Evolutionary conservation across 2,797 vertebrate species (phyloP).

Genomic region (Acanthurus tractus): DNA sequence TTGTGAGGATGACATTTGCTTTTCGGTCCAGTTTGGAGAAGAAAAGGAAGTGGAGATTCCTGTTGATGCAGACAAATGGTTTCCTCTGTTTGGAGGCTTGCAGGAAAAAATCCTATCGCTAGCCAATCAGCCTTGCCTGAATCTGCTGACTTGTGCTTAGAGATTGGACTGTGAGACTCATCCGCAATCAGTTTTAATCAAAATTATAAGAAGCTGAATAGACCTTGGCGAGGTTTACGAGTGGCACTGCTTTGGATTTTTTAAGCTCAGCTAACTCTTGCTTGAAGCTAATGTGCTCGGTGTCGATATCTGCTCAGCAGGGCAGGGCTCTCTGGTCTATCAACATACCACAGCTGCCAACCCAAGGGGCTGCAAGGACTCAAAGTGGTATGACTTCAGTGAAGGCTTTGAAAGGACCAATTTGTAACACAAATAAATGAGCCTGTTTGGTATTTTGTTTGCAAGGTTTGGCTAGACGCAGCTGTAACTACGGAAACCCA

Average conservation of each 20-base stretch:
- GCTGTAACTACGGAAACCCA: conserved; percentile 83
- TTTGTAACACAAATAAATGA: conserved; percentile 86
- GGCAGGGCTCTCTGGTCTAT: conserved; percentile 73
- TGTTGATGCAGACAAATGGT: conserved; percentile 37
- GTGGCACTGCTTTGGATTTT: conserved; percentile 38
- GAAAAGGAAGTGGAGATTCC: conserved; percentile 47
- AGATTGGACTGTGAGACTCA: conserved; percentile 25
- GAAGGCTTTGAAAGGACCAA: conserved; percentile 82
- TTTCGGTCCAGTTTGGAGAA: conserved; percentile 36
- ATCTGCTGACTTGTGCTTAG: conserved; percentile 36
- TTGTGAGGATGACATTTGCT: conserved; percentile 45
- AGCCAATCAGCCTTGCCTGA: conserved; percentile 25
- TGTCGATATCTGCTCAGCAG: conserved; percentile 62
- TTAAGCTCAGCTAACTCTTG: conserved; percentile 20
- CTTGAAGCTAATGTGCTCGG: conserved; percentile 31
- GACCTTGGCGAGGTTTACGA: conserved; percentile 23
- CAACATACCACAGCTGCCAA: conserved; percentile 74
- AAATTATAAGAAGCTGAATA: conserved; percentile 29
- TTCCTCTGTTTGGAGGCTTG: conserved; percentile 36
- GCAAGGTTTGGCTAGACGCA: conserved; percentile 77
- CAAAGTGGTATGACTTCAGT: conserved; percentile 77
- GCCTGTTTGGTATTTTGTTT: conserved; percentile 85
- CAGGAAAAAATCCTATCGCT: conserved; percentile 17
- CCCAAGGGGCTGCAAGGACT: conserved; percentile 71
- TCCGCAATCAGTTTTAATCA: conserved; percentile 44